Percentiles rank a stretch among this genome's conserved stretches.
Conservation (phyloP, 2,888 invertebrate species). For the Cryptosula pallasiana region DNA sequence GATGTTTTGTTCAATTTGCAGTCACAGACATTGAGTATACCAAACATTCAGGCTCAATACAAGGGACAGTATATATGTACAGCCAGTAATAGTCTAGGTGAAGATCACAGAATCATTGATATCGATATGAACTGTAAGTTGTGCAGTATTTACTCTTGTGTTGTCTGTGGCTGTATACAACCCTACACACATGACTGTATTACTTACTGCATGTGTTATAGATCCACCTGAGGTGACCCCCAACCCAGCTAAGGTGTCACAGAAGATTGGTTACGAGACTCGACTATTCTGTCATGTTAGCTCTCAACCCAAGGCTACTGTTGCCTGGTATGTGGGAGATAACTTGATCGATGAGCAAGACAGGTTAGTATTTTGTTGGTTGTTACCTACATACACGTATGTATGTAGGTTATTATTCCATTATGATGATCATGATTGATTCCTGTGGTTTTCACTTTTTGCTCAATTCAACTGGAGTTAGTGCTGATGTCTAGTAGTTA, state of each 20-base stretch:
- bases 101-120: conserved; percentile 3
- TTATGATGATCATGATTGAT: neutral
- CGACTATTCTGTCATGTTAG: conserved; percentile 4
- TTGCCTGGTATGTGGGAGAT: neutral
- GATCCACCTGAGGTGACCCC: neutral
- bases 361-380: no score
- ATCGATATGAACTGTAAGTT: conserved; percentile 20
- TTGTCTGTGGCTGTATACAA: no score
- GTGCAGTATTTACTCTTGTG: neutral
- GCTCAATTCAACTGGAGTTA: no score
- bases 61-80: conserved; percentile 12
- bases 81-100: conserved; percentile 3
- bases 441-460: neutral
- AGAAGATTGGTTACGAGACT: conserved; percentile 13
- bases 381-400: no score
- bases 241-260: neutral
- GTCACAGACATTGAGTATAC: neutral
- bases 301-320: neutral
- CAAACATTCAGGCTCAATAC: neutral
- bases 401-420: neutral
- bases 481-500: no score
- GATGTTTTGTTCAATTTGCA: no score
- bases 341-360: neutral
- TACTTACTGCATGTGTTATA: no score
- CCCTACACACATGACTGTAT: no score